phyloP scores from a whole-genome alignment of 2,888 invertebrate species.

The Trichopria drosophilae region DNA sequence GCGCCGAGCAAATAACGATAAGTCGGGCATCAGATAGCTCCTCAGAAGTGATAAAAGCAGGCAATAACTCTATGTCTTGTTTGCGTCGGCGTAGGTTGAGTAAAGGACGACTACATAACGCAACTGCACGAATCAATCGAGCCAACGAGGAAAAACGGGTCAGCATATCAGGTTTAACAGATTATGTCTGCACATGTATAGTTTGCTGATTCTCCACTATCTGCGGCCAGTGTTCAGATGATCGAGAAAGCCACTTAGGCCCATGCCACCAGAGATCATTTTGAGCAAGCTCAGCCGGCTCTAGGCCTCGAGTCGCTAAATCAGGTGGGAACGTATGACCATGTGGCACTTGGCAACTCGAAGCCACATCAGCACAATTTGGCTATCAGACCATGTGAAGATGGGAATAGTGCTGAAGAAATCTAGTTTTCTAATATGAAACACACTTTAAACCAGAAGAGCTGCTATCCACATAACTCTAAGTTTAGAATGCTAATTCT shows the following conservation, averaged over 20 bases:
- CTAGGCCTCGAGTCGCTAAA: neutral
- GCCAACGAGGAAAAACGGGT: too few relatives aligned
- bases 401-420: conserved; percentile 1
- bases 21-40: too few relatives aligned
- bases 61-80: neutral
- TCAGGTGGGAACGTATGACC: conserved; percentile 34
- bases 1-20: too few relatives aligned
- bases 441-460: conserved; percentile 14
- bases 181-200: neutral
- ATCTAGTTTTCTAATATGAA: conserved; percentile 3
- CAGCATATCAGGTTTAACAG: too few relatives aligned
- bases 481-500: conserved; percentile 29
- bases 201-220: neutral
- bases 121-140: too few relatives aligned
- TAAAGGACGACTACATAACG: neutral
- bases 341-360: conserved; percentile 30
- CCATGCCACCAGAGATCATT: conserved; percentile 8
- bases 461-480: conserved; percentile 27
- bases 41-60: too few relatives aligned
- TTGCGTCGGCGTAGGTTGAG: neutral
- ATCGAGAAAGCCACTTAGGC: neutral
- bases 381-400: conserved; percentile 36
- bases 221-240: neutral
- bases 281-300: neutral
- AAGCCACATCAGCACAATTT: conserved; percentile 37